phyloP scores from a whole-genome alignment of 2,888 invertebrate genomes.

The Dynastes maya region DNA sequence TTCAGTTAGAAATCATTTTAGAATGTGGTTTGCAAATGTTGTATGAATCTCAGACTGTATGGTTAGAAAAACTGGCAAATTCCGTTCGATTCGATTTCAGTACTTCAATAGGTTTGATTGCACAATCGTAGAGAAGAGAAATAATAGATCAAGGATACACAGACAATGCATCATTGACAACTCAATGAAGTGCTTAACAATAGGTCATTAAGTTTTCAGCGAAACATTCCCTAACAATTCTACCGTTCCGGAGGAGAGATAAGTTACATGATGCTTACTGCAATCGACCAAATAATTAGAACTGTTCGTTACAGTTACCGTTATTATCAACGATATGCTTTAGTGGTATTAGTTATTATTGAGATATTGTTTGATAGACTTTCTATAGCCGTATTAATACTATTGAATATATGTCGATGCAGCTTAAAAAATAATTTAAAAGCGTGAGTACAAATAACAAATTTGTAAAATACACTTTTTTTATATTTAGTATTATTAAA shows the following conservation, averaged over 20 bases:
- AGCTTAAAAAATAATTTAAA: too few species aligned
- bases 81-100: neutral
- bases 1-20: too few species aligned
- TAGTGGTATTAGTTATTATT: neutral
- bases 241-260: slow-evolving; percentile 16
- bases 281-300: slow-evolving; percentile 4
- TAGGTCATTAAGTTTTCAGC: slow-evolving; percentile 37
- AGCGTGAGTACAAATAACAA: too few species aligned
- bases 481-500: too few species aligned
- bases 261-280: slow-evolving; percentile 27
- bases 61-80: neutral
- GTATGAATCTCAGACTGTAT: neutral
- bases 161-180: slow-evolving; percentile 51
- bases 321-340: too few species aligned
- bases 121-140: slow-evolving; percentile 36
- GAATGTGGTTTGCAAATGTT: neutral
- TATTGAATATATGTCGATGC: too few species aligned
- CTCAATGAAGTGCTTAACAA: slow-evolving; percentile 47
- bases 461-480: too few species aligned
- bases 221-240: slow-evolving; percentile 29
- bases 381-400: too few species aligned
- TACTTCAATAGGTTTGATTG: slow-evolving; percentile 7
- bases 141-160: slow-evolving; percentile 47
- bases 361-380: too few species aligned
- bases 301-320: neutral